A percentile compares a stretch with the other conserved stretches of the same genome.
phyloP scores from a whole-genome alignment of 2,113 vertebrate genomes.

The Nothoprocta perdicaria region DNA sequence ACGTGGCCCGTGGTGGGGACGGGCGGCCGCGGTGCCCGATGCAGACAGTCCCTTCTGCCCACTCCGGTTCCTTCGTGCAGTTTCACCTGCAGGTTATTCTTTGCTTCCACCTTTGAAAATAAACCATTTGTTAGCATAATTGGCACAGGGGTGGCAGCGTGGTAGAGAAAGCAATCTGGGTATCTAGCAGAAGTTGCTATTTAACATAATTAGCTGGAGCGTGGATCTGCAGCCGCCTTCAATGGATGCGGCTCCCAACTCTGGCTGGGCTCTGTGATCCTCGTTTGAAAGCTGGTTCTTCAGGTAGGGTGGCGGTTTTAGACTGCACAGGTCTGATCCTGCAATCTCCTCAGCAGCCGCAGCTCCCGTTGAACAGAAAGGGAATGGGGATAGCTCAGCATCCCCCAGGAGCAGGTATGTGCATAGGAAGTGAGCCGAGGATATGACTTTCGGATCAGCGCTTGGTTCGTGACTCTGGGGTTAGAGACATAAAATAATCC shows the following conservation, averaged over 20 bases:
- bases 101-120: slow-evolving; percentile 40
- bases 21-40: background rate
- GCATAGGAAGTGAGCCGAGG: background rate
- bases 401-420: background rate
- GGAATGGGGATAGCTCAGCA: background rate
- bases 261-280: background rate
- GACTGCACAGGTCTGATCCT: slow-evolving; percentile 23
- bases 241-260: slow-evolving; percentile 22
- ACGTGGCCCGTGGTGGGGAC: accelerated
- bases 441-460: background rate
- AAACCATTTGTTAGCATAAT: slow-evolving; percentile 38
- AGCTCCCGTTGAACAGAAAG: background rate
- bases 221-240: slow-evolving; percentile 10
- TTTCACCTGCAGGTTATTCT: slow-evolving; percentile 47
- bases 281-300: slow-evolving; percentile 48
- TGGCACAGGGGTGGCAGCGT: slow-evolving; percentile 45
- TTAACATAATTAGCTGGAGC: slow-evolving; percentile 35
- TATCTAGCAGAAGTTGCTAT: slow-evolving; percentile 23
- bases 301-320: slow-evolving; percentile 10
- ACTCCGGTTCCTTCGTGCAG: slow-evolving; percentile 46
- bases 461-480: background rate
- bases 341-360: background rate
- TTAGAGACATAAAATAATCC: slow-evolving; percentile 24
- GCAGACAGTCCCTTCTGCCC: background rate
- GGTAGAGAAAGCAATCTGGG: background rate